phyloP scores from a whole-genome alignment of 2,797 vertebrate species.

The Benthosema pterotum region DNA sequence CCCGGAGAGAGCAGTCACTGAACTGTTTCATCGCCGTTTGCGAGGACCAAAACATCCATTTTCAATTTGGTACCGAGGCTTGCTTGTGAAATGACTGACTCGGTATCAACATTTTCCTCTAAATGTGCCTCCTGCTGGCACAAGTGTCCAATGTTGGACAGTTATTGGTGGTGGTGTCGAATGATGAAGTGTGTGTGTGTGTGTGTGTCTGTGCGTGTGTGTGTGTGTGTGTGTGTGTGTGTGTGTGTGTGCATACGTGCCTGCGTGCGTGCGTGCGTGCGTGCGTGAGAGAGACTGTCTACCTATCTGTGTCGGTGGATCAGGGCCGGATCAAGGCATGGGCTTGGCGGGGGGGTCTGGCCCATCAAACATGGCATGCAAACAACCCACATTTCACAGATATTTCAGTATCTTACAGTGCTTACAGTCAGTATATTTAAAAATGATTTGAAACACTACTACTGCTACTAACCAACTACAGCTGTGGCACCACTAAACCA shows the following conservation, averaged over 20 bases:
- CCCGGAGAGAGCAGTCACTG: constrained; percentile 42
- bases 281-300: not conserved
- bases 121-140: constrained; percentile 47
- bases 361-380: too few species aligned
- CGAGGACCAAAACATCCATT: constrained; percentile 36
- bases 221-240: not conserved
- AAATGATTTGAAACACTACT: too few species aligned
- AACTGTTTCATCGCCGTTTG: constrained; percentile 49
- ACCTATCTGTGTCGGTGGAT: not conserved
- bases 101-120: constrained; percentile 30
- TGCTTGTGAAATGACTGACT: constrained; percentile 37
- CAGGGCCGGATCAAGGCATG: too few species aligned
- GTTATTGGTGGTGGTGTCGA: constrained; percentile 20
- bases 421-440: too few species aligned
- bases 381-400: too few species aligned
- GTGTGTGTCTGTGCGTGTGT: not conserved
- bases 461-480: too few species aligned
- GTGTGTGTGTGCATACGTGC: not conserved
- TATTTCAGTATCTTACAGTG: too few species aligned
- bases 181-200: constrained; percentile 29
- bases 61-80: constrained; percentile 35
- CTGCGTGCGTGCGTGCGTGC: not conserved
- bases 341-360: too few species aligned
- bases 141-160: constrained; percentile 25
- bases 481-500: too few species aligned